Evolutionary conservation across 2,888 invertebrate genomes (phyloP), one percentile per base, ranked within the genome.

Genomic region (Tholera decimalis): DNA sequence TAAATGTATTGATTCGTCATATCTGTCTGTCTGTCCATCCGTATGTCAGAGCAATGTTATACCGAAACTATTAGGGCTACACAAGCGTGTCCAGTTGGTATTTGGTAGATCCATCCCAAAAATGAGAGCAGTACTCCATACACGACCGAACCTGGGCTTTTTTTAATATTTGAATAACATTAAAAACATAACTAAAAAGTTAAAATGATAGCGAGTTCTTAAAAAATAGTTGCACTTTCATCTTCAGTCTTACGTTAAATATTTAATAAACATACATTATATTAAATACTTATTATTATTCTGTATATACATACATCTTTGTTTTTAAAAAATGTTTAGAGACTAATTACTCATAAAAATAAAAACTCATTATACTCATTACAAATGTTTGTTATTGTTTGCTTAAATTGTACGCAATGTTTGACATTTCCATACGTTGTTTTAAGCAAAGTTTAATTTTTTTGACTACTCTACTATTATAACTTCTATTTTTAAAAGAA

Each of bases 341-440:
- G 39, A 41, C 53, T 22, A 49, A 71, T 55, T 53, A 58, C 49
- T 69, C 58, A 53, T 55, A 51, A 70, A 55, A 55, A 53, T 55
- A 51, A 70, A 55, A 55, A 76, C 39, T 53, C n/a, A n/a, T n/a
- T n/a, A n/a, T 54, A 64, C 61, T 72, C 65, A 61, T 80, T 63
- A 66, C 41, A 7, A 41, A 41, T 70, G 65, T 81, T 78, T 84
- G 62, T 77, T 73, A 64, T 54, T 56, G 60, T 63, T 35, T 35
- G 58, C 54, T 62, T 56, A 46, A 67, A 75, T 65, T 47, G 53
- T 63, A 74, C 73, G 66, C 62, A 72, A 26, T 69, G 57, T 76
- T 79, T 67, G 70, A 77, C 77, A 82, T 73, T 70, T 64, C 62
- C 51, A 46, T 60, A 51, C n/a, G 22, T 72, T 77, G 50, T 77